A percentile compares a stretch with the other conserved stretches of the same genome.
These are phyloP conservation scores for Drosophila murphyi DNA, from an alignment of 1,140 invertebrate species.

Conservation along the genomic window DNA sequence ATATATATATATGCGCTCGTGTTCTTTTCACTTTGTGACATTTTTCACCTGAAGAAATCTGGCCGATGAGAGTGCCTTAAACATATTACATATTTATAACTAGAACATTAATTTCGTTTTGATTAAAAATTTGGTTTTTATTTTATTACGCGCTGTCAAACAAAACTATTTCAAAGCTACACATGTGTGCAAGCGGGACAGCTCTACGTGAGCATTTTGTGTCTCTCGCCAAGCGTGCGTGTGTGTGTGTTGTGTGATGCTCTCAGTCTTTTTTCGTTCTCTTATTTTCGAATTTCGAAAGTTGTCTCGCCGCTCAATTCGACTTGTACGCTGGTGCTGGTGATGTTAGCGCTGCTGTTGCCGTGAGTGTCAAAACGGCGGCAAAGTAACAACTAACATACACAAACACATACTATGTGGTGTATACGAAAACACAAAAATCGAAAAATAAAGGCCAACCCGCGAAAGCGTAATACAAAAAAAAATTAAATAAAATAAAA, in stretches of 20 bases:
- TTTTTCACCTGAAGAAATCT: not conserved
- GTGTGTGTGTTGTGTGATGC: constrained; percentile 20
- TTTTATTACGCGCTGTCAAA: constrained; percentile 24
- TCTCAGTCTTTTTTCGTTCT: not conserved
- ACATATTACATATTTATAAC: no score
- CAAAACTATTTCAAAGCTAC: constrained; percentile 42
- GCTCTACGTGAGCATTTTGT: constrained; percentile 29
- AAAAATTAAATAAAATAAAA: constrained; percentile 32
- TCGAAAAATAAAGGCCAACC: constrained; percentile 53
- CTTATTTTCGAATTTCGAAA: constrained; percentile 75
- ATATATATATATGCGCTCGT: not conserved
- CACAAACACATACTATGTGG: constrained; percentile 19
- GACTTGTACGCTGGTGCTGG: constrained; percentile 47
- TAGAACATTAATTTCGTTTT: not conserved
- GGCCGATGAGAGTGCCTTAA: no score
- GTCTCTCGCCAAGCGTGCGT: not conserved
- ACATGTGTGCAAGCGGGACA: constrained; percentile 54
- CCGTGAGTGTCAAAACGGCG: constrained; percentile 76
- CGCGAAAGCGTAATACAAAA: constrained; percentile 54
- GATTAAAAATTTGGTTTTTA: constrained; percentile 17
- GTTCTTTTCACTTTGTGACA: not conserved
- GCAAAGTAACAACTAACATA: constrained; percentile 75
- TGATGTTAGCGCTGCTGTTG: constrained; percentile 70
- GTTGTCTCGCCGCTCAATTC: constrained; percentile 51
- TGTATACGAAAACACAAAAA: constrained; percentile 50